Conservation (phyloP, 2,888 invertebrate genomes). For the Zaprionus bogoriensis region DNA sequence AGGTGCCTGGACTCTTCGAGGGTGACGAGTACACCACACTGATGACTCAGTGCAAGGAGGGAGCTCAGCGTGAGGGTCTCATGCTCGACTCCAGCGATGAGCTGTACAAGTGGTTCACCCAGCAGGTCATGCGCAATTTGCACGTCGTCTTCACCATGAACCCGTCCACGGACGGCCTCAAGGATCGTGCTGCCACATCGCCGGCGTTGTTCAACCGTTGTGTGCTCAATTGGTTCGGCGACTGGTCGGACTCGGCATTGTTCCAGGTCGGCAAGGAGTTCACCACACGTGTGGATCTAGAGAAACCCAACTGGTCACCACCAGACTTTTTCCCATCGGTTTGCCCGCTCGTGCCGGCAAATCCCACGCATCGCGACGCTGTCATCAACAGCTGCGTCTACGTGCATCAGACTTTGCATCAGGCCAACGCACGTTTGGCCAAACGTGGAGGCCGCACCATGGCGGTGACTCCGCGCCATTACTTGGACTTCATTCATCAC, state of each 20-base stretch:
- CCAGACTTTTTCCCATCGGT: conserved; percentile 96
- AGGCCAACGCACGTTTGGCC: conserved; percentile 94
- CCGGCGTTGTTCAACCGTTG: conserved; percentile 99
- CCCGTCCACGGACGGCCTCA: conserved; percentile 98
- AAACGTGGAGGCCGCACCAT: conserved; percentile 97
- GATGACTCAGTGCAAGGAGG: conserved; percentile 99
- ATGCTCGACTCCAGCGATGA: conserved; percentile 99
- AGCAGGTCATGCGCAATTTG: conserved; percentile 98
- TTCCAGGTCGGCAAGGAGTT: conserved; percentile 99
- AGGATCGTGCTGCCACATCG: conserved; percentile 99
- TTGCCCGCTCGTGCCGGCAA: conserved; percentile 89
- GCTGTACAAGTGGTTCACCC: conserved; percentile 99
- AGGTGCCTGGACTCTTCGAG: conserved; percentile 96
- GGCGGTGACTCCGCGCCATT: conserved; percentile 99
- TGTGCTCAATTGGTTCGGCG: conserved; percentile 99
- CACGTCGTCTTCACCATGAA: conserved; percentile 99
- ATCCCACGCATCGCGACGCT: conserved; percentile 94
- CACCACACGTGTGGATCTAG: conserved; percentile 96
- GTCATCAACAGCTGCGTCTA: conserved; percentile 99
- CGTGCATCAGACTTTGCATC: conserved; percentile 98
- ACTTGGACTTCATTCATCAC: conserved; percentile 99
- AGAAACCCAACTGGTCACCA: conserved; percentile 91
- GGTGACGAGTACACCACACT: conserved; percentile 99
- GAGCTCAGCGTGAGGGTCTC: conserved; percentile 97
- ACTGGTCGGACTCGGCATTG: conserved; percentile 98